These are phyloP conservation scores for Rhagophthalmus giganteus DNA, from an alignment of 2,888 invertebrate genomes.

Conservation along the genomic window DNA sequence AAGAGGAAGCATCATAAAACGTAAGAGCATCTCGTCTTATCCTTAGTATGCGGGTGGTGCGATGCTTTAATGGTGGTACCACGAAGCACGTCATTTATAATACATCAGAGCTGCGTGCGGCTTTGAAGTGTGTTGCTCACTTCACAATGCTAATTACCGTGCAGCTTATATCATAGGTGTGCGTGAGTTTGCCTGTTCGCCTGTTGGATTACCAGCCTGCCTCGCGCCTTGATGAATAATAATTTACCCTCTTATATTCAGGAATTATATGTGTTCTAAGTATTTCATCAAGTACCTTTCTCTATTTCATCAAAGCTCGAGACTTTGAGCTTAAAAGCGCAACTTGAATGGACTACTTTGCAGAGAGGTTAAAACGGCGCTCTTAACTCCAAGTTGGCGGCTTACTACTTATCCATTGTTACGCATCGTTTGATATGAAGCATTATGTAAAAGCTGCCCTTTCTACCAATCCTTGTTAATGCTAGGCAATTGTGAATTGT, in stretches of 20 bases:
- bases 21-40: conserved; percentile 38
- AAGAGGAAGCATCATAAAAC: conserved; percentile 19
- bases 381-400: conserved; percentile 20
- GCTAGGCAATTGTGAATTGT: conserved; percentile 3
- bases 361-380: conserved; percentile 26
- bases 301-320: conserved; percentile 24
- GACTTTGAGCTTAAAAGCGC: conserved; percentile 20
- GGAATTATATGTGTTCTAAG: conserved; percentile 15
- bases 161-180: conserved; percentile 31
- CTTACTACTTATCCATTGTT: conserved; percentile 30
- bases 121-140: conserved; percentile 44
- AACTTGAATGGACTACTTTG: conserved; percentile 26
- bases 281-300: conserved; percentile 27
- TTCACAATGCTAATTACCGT: conserved; percentile 44
- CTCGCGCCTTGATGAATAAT: conserved; percentile 43
- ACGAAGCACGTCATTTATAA: conserved; percentile 48
- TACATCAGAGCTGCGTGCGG: conserved; percentile 42
- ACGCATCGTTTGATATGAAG: conserved; percentile 29
- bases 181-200: conserved; percentile 34
- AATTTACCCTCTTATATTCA: conserved; percentile 27
- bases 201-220: conserved; percentile 40
- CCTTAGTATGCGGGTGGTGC: conserved; percentile 42
- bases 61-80: conserved; percentile 46
- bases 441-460: conserved; percentile 26
- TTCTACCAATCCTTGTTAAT: conserved; percentile 11